A percentile compares a stretch with the other conserved stretches of the same genome.
Evolutionary conservation across 2,888 invertebrate genomes (phyloP).

Genomic region (Diploptera punctata): DNA sequence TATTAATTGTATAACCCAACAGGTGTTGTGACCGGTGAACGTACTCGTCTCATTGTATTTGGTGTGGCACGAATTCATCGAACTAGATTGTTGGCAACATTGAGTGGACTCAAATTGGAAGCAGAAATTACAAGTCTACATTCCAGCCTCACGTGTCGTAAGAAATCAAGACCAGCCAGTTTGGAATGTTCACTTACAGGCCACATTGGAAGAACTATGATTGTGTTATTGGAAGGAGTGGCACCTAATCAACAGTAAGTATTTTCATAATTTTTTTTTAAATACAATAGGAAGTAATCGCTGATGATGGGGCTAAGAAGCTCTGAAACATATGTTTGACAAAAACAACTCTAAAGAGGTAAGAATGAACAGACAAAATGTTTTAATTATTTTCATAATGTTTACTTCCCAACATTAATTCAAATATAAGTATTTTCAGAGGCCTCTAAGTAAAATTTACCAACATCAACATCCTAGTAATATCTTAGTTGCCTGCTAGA

Average conservation of each 20-base stretch:
- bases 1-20: conserved; percentile 1
- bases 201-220: conserved; percentile 90
- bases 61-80: conserved; percentile 88
- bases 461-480: too few relatives aligned
- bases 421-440: too few relatives aligned
- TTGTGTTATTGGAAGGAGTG: conserved; percentile 88
- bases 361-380: too few relatives aligned
- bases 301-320: too few relatives aligned
- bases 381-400: too few relatives aligned
- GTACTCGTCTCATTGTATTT: conserved; percentile 81
- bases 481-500: too few relatives aligned
- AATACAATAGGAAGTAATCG: too few relatives aligned
- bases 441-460: too few relatives aligned
- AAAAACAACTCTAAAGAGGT: too few relatives aligned
- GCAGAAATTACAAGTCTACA: conserved; percentile 92
- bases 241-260: conserved; percentile 88
- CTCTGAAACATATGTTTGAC: too few relatives aligned
- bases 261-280: too few relatives aligned
- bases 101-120: conserved; percentile 93
- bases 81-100: conserved; percentile 84
- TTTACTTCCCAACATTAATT: too few relatives aligned
- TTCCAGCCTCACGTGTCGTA: conserved; percentile 90
- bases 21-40: conserved; percentile 64
- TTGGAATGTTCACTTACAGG: conserved; percentile 84
- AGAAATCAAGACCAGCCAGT: conserved; percentile 74